Percentiles rank a stretch among this genome's conserved stretches.
These are phyloP conservation scores for Napeogenes inachia DNA, from an alignment of 2,888 invertebrate genomes.

Conservation along the genomic window DNA sequence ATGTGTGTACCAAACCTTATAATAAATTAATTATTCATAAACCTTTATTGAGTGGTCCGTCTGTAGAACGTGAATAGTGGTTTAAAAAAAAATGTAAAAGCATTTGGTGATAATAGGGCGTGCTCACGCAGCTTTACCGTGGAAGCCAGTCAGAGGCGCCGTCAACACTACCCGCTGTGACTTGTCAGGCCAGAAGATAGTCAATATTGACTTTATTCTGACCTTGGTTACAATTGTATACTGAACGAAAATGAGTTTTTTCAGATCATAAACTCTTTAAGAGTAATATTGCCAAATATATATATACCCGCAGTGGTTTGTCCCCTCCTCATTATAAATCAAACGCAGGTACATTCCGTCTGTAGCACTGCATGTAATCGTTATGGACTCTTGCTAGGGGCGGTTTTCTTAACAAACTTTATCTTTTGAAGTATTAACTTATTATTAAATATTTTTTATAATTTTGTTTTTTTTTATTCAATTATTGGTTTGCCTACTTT, in stretches of 20 bases:
- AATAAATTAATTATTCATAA: conserved; percentile 56
- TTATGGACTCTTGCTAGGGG: conserved; percentile 33
- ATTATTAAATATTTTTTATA: neutral
- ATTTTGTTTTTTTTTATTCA: neutral
- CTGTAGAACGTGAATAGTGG: conserved; percentile 58
- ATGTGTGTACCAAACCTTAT: neutral
- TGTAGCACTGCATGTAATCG: conserved; percentile 61
- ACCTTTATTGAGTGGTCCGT: conserved; percentile 58
- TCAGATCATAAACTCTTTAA: neutral
- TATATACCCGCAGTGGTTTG: conserved; percentile 60
- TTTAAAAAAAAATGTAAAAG: conserved; percentile 61
- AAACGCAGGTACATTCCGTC: conserved; percentile 72
- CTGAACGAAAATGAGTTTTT: too few species aligned
- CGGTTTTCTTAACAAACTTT: conserved; percentile 20
- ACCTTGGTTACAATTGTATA: neutral
- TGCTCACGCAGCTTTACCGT: conserved; percentile 66
- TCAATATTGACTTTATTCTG: neutral
- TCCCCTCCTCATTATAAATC: conserved; percentile 71
- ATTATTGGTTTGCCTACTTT: too few species aligned
- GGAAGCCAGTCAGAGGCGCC: conserved; percentile 62
- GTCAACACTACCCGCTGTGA: conserved; percentile 66
- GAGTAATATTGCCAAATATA: conserved; percentile 50
- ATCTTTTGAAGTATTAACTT: neutral
- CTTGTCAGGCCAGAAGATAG: conserved; percentile 31
- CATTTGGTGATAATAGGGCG: conserved; percentile 61